Base-by-base conservation (phyloP, 1,140 invertebrate species). In the Dendrolimus kikuchii region DNA sequence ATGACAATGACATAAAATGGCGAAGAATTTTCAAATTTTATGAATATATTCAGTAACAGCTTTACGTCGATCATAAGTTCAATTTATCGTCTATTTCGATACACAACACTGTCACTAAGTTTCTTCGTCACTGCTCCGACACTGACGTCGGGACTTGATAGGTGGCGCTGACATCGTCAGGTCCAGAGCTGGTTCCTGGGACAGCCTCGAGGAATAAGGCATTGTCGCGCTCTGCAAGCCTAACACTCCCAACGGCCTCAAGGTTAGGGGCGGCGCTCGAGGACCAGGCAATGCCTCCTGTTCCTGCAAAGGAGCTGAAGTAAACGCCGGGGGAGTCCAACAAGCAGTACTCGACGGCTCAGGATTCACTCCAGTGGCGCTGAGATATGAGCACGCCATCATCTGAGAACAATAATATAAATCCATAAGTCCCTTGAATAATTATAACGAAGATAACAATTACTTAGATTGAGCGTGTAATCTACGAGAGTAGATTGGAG, bases 321-420 rank as follows among this genome's bases (percentile, higher is more conserved):
- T 40, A 47, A 55, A 40, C 40, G 52, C 40, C 10, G 76, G 77
- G n/a, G 73, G 74, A 6, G 71, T 73, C 82, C 82, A 82, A 47
- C 74, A 81, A 2, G 69, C 66, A 2, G 77, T 70, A 36, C 60
- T 56, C 5, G 71, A 44, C 8, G 60, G 51, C 51, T 75, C 71
- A 6, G 71, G 55, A 42, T 76, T 75, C 52, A 69, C 55, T 10
- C 64, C 71, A 46, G 68, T 58, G 45, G 82, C 68, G 56, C 72
- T 82, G 46, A 84, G 61, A 58, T 81, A 86, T 51, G 82, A 84
- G 69, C 82, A 86, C 59, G 82, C 78, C 82, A 86, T 86, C 82
- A 86, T 82, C 82, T 86, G 81, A 46, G 36, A 75, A 81, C 65
- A 76, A 74, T 54, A 46, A 52, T 46, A 37, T 43, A 54, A 42